phyloP scores from a whole-genome alignment of 1,140 invertebrate species.

The Drosophila chauvacae region DNA sequence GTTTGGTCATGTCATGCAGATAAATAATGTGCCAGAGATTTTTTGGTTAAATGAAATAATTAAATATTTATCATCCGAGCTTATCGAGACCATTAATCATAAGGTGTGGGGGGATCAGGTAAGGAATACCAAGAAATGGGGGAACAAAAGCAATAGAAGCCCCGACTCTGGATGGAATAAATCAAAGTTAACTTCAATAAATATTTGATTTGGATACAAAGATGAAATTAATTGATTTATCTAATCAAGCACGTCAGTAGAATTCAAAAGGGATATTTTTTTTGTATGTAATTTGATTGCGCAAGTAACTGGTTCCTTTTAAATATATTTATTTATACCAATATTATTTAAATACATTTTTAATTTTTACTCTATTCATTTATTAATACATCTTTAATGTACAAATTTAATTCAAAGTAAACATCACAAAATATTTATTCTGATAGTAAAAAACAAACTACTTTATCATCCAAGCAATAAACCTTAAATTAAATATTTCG shows the following conservation, averaged over 20 bases:
- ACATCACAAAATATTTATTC: background rate
- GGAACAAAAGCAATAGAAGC: background rate
- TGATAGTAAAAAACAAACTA: background rate
- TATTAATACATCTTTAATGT: background rate
- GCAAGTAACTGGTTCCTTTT: background rate
- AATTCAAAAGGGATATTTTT: background rate
- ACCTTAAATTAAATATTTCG: background rate
- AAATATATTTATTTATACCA: background rate
- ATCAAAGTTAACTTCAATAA: slow-evolving; percentile 21
- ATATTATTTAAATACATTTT: background rate
- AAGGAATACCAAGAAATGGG: slow-evolving; percentile 32
- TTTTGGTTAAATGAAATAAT: slow-evolving; percentile 51
- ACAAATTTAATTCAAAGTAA: background rate
- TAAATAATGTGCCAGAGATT: slow-evolving; percentile 39
- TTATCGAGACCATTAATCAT: slow-evolving; percentile 54
- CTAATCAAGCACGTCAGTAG: slow-evolving; percentile 1
- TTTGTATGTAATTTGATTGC: too few species aligned
- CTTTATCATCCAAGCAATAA: background rate
- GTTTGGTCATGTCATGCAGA: slow-evolving; percentile 53
- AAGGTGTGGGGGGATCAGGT: background rate
- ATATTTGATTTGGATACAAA: slow-evolving; percentile 2
- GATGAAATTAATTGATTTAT: slow-evolving; percentile 17
- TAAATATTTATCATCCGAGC: slow-evolving; percentile 48
- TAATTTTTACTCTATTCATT: background rate
- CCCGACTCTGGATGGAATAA: slow-evolving; percentile 9